Conservation (phyloP, 2,888 invertebrate genomes). For the Yponomeuta cagnagella region DNA sequence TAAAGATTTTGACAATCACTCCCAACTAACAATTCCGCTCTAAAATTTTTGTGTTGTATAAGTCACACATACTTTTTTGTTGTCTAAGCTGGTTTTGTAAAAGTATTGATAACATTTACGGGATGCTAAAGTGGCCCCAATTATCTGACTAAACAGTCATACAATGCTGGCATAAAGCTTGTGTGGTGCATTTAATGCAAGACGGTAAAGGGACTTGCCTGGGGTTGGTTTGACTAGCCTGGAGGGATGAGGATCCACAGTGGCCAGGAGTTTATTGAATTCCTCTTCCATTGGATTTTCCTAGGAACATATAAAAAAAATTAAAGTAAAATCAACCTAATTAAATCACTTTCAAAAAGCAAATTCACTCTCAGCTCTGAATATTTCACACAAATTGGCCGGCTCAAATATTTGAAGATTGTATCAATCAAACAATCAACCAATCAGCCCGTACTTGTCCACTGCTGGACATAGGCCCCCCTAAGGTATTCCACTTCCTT, state of each 20-base stretch:
- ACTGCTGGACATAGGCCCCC: too few species aligned
- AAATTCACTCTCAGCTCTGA: too few species aligned
- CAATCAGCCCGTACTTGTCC: too few species aligned
- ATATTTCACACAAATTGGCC: too few species aligned
- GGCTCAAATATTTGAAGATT: constrained; percentile 12
- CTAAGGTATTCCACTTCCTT: too few species aligned
- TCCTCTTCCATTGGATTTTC: constrained; percentile 76
- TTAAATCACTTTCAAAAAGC: neutral
- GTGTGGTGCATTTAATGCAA: too few species aligned
- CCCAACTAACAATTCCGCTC: constrained; percentile 1
- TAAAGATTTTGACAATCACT: neutral
- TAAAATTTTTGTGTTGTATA: neutral
- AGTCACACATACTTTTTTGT: neutral
- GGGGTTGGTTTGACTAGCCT: constrained; percentile 81
- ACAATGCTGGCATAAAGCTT: too few species aligned
- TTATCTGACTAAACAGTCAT: neutral
- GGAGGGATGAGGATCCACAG: constrained; percentile 67
- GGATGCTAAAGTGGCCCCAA: too few species aligned
- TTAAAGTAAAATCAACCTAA: neutral
- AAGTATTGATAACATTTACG: too few species aligned
- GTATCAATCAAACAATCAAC: too few species aligned
- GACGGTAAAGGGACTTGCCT: constrained; percentile 60
- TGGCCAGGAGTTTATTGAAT: constrained; percentile 73
- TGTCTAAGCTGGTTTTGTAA: too few species aligned
- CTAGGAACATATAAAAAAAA: constrained; percentile 35